phyloP scores from a whole-genome alignment of 1,140 invertebrate genomes.

The Trichogramma pretiosum region DNA sequence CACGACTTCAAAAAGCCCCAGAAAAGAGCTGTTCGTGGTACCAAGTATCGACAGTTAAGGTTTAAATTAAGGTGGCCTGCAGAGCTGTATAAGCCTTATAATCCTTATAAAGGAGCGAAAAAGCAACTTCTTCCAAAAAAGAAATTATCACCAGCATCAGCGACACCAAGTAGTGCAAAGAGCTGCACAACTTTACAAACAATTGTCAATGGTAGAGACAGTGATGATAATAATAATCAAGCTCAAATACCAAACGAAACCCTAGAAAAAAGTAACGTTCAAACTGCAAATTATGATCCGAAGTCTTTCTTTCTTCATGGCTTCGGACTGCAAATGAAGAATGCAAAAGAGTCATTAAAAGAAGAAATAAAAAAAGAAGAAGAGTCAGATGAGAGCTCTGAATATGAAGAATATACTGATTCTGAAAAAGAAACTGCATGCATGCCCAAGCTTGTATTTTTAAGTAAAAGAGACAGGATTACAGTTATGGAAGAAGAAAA shows the following conservation, averaged over 20 bases:
- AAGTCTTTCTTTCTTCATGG: no score
- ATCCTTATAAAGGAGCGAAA: no score
- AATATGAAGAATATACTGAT: constrained; percentile 81
- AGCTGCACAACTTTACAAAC: constrained; percentile 38
- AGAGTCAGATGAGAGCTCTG: constrained; percentile 68
- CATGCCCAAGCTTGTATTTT: constrained; percentile 93
- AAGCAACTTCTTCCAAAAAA: no score
- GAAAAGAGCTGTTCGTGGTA: no score
- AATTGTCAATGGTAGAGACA: constrained; percentile 72
- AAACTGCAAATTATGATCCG: no score
- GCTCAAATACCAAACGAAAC: constrained; percentile 59
- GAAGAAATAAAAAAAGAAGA: constrained; percentile 72
- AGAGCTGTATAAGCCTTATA: no score
- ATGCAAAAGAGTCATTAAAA: constrained; percentile 48
- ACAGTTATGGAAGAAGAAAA: constrained; percentile 92
- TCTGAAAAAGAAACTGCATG: constrained; percentile 82
- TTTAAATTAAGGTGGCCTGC: no score
- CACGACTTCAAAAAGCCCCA: no score
- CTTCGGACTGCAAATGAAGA: constrained; percentile 59
- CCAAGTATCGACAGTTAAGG: no score
- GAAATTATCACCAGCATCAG: no score
- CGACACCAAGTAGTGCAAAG: no score
- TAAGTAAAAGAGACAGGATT: constrained; percentile 86
- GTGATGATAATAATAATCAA: constrained; percentile 67
- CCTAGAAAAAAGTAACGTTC: no score